These are phyloP conservation scores for Pitangus sulphuratus DNA, from an alignment of 2,797 vertebrate species.

Conservation along the genomic window DNA sequence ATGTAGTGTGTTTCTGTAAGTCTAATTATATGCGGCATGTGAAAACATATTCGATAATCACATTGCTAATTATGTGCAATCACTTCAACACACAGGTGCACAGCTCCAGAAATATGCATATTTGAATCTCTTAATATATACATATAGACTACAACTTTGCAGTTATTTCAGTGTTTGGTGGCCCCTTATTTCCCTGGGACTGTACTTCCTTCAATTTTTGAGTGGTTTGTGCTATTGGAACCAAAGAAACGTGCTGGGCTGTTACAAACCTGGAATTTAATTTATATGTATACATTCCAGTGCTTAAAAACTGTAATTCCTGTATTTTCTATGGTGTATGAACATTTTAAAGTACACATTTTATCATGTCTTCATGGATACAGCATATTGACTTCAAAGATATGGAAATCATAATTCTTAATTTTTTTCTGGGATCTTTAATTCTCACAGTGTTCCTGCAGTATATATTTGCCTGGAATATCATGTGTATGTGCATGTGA, in stretches of 20 bases:
- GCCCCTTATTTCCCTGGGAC: not conserved
- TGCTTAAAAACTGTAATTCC: not conserved
- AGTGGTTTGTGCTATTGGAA: not conserved
- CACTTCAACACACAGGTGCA: constrained; percentile 70
- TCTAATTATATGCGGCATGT: constrained; percentile 57
- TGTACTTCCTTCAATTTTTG: not conserved
- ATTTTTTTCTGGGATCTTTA: constrained; percentile 2
- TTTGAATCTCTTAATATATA: constrained; percentile 1
- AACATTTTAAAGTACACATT: not conserved
- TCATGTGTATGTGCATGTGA: not conserved
- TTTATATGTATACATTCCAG: not conserved
- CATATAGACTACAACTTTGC: not conserved
- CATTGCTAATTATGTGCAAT: constrained; percentile 64
- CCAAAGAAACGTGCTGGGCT: not conserved
- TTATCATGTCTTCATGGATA: not conserved
- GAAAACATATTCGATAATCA: constrained; percentile 70
- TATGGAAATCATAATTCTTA: not conserved
- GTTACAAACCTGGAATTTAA: not conserved
- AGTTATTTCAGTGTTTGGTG: not conserved
- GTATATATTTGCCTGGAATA: not conserved
- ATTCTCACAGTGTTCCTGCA: not conserved
- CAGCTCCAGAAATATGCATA: constrained; percentile 38
- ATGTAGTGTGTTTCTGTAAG: constrained; percentile 67
- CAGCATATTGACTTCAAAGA: not conserved
- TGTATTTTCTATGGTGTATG: not conserved